A percentile compares a stretch with the other conserved stretches of the same genome.
Evolutionary conservation across 1,140 invertebrate species (phyloP).

Genomic region (Procambarus clarkii): DNA sequence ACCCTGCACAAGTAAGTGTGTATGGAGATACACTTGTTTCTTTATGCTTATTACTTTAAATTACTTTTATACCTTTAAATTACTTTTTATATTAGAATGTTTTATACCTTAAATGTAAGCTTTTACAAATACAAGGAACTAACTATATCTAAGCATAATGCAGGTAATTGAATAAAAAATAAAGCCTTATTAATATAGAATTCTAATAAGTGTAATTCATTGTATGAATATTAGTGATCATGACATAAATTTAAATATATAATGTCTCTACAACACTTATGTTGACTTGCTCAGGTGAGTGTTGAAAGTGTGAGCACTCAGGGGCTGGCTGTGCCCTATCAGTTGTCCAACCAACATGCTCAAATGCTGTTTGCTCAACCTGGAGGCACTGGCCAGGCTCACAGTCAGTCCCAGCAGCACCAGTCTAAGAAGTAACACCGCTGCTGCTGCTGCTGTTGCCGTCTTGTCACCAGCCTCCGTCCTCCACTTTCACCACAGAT

Average conservation of each 20-base stretch:
- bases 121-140: too few species aligned
- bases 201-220: too few species aligned
- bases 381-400: constrained; percentile 33
- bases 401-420: constrained; percentile 42
- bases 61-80: too few species aligned
- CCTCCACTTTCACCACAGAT: neutral
- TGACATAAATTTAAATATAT: neutral
- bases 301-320: constrained; percentile 47
- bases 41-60: too few species aligned
- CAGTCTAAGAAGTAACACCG: constrained; percentile 43
- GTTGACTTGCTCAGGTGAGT: constrained; percentile 32
- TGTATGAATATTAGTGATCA: too few species aligned
- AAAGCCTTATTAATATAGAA: too few species aligned
- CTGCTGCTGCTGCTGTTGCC: neutral
- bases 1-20: constrained; percentile 34
- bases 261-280: neutral
- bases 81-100: too few species aligned
- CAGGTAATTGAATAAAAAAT: too few species aligned
- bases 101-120: too few species aligned
- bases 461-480: constrained; percentile 7
- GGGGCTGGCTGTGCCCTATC: constrained; percentile 73
- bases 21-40: too few species aligned
- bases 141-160: too few species aligned
- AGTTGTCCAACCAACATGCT: constrained; percentile 75
- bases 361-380: constrained; percentile 74